phyloP scores from a whole-genome alignment of 1,140 invertebrate species.

The Bombus terrestris region DNA sequence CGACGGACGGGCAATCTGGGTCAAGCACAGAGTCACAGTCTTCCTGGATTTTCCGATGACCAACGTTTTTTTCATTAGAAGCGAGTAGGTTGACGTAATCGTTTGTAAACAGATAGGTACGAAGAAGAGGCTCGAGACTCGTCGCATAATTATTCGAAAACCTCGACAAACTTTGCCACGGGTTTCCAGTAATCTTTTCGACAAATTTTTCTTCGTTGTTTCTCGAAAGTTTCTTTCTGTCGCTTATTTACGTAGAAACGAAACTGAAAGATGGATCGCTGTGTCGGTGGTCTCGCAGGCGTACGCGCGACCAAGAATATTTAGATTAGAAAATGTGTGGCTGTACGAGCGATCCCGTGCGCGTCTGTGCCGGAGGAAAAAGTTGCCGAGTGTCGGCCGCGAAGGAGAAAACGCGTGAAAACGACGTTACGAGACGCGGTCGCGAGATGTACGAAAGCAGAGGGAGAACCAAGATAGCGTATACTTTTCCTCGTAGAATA shows the following conservation, averaged over 20 bases:
- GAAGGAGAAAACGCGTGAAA: not conserved
- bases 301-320: not conserved
- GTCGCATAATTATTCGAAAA: not conserved
- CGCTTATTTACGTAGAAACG: not conserved
- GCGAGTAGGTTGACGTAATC: not conserved
- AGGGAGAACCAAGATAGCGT: not conserved
- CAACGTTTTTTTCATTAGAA: no score
- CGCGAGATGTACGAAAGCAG: not conserved
- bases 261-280: not conserved
- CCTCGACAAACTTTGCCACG: not conserved
- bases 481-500: not conserved
- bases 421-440: not conserved
- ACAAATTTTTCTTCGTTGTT: rapidly evolving
- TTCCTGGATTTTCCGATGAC: conserved; percentile 40
- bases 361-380: not conserved
- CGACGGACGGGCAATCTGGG: conserved; percentile 31
- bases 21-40: conserved; percentile 17
- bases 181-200: no score
- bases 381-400: not conserved
- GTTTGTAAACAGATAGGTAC: no score
- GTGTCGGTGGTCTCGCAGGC: not conserved
- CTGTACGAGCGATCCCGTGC: not conserved
- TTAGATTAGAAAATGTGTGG: not conserved
- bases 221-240: not conserved
- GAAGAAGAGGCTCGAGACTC: rapidly evolving